A percentile compares a stretch with the other conserved stretches of the same genome.
Evolutionary conservation across 2,113 vertebrate species (phyloP).

Genomic region (Murina feae): DNA sequence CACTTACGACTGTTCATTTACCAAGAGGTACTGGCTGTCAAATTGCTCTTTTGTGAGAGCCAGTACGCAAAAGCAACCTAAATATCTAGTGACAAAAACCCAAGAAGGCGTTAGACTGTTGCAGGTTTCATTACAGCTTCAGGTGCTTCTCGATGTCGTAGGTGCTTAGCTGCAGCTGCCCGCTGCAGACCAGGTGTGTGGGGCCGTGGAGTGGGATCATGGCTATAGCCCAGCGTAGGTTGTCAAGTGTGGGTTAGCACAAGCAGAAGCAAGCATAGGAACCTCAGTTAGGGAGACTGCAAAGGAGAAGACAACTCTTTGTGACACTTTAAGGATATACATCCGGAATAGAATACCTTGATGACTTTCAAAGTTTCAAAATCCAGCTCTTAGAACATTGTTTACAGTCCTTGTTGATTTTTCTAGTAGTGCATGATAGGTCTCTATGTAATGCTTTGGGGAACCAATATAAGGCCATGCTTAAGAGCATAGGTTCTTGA

Average conservation of each 20-base stretch:
- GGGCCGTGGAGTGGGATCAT: neutral
- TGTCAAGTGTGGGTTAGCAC: neutral
- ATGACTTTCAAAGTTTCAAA: neutral
- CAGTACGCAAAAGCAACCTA: neutral
- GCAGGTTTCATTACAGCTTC: neutral
- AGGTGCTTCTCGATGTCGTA: neutral
- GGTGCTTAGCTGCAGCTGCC: neutral
- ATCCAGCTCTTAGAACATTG: neutral
- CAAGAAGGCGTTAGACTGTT: neutral
- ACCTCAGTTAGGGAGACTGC: neutral
- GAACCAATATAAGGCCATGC: neutral
- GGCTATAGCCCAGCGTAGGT: neutral
- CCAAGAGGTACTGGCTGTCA: neutral
- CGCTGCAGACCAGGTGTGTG: neutral
- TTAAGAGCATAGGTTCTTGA: neutral
- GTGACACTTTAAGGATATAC: neutral
- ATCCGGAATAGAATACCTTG: neutral
- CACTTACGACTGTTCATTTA: neutral
- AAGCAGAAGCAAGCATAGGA: neutral
- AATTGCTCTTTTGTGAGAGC: neutral
- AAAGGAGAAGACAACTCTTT: neutral
- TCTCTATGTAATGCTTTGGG: rapidly evolving
- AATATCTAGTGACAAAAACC: neutral
- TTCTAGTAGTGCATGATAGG: neutral
- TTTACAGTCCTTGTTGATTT: neutral